Evolutionary conservation across 2,113 vertebrate species (phyloP), one percentile per base, ranked within the genome.

Genomic region (Oncorhynchus keta): DNA sequence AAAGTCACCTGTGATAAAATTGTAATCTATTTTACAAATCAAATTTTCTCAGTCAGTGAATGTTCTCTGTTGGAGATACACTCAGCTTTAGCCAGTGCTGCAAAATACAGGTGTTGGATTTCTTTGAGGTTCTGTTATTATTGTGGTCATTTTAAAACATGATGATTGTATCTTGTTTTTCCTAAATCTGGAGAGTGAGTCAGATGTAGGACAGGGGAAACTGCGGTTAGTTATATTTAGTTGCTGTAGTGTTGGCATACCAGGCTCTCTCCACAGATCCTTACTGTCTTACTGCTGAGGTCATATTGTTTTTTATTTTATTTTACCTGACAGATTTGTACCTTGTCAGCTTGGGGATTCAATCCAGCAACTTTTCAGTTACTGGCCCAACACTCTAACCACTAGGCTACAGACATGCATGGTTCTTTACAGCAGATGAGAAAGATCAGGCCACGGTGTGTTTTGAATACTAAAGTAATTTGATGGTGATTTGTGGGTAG

Each of bases 81-180:
- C 13, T 55, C 11, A 51, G 20, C 66, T 69, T 5, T 65, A 32
- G 55, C 76, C 82, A 20, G 14, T 77, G 14, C 35, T 61, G 32
- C 69, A 77, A 39, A 11, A 76, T 62, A 69, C 62, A 18, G 18
- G 67, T 71, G 62, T 68, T 74, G 9, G 39, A 45, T 73, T 57
- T 72, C 2, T 68, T 65, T 70, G 76, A 74, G 68, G n/a, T 73
- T 57, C 39, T 88, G 77, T 89, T 86, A 81, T 81, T 86, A 48
- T 87, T 86, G 78, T 78, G 84, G 85, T 84, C 76, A 77, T 84
- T 89, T 86, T 81, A 11, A 86, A 69, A 80, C 77, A 76, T 72
- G 80, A 86, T 81, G 82, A 76, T 74, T 79, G 79, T 83, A 85
- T 86, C 78, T 78, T 62, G 8, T 82, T 76, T 82, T 77, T 45